Conservation (phyloP, 2,113 vertebrate genomes). For the Polypterus bichir region DNA sequence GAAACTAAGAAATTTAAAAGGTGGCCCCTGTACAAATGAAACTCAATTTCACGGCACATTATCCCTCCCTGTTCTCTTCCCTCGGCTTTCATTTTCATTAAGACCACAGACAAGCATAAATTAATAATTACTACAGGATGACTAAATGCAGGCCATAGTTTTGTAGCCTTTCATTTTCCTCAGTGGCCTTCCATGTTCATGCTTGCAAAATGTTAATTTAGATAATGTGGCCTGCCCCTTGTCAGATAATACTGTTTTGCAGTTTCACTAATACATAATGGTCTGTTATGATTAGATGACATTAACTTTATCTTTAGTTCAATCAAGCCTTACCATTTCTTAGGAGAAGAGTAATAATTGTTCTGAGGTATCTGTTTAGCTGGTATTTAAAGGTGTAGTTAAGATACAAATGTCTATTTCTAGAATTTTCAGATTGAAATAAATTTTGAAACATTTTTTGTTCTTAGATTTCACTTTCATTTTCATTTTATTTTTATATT, state of each 20-base stretch:
- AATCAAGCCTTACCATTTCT: constrained; percentile 70
- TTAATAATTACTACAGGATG: constrained; percentile 99
- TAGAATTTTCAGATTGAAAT: no score
- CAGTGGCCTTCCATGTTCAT: constrained; percentile 82
- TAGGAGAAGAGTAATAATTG: constrained; percentile 43
- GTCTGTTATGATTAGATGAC: constrained; percentile 92
- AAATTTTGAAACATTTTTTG: no score
- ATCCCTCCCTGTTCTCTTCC: constrained; percentile 96
- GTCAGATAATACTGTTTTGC: constrained; percentile 88
- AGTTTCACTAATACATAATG: constrained; percentile 95
- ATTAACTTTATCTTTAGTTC: constrained; percentile 89
- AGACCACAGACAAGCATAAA: constrained; percentile 99
- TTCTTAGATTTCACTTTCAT: no score
- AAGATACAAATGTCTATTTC: no score
- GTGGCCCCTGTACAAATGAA: constrained; percentile 91
- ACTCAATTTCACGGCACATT: constrained; percentile 99
- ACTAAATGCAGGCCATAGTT: constrained; percentile 85
- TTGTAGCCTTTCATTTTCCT: constrained; percentile 66
- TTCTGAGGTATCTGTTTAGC: constrained; percentile 20
- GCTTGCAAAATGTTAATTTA: constrained; percentile 98
- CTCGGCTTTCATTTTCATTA: constrained; percentile 99
- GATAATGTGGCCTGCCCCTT: constrained; percentile 89
- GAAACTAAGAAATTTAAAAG: constrained; percentile 67
- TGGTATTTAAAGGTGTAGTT: neutral
- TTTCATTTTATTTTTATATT: no score